Evolutionary conservation across 2,113 vertebrate genomes (phyloP).

Genomic region (Phylloscopus whistleri): DNA sequence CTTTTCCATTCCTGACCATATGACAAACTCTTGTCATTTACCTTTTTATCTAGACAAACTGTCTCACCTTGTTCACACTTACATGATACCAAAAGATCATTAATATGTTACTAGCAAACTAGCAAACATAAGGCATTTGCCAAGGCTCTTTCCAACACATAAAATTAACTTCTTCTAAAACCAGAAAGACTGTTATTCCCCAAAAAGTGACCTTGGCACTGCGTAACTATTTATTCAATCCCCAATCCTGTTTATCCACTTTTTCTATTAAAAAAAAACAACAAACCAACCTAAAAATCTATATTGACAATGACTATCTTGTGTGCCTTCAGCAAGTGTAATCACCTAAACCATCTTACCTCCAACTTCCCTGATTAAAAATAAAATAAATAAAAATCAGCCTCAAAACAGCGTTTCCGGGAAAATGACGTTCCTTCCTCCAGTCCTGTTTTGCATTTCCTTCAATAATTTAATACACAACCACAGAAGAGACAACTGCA

Average conservation of each 20-base stretch:
- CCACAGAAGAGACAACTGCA: neutral
- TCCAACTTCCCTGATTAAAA: neutral
- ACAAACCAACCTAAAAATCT: neutral
- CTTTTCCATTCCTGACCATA: neutral
- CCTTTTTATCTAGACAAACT: neutral
- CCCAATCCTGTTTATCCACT: neutral
- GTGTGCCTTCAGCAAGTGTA: neutral
- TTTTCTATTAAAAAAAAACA: neutral
- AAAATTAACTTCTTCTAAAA: neutral
- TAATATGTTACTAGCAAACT: neutral
- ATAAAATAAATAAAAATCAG: neutral
- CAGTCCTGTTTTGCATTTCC: neutral
- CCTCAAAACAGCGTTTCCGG: neutral
- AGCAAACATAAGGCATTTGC: neutral
- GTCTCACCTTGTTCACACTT: neutral
- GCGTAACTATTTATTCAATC: neutral
- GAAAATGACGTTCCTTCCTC: neutral
- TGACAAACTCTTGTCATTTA: neutral
- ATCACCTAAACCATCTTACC: neutral
- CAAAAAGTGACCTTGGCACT: neutral
- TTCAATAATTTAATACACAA: neutral
- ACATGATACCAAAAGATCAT: accelerated
- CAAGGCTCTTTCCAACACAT: neutral
- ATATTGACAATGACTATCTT: neutral
- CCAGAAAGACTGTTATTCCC: accelerated